A percentile compares a stretch with the other conserved stretches of the same genome.
phyloP scores from a whole-genome alignment of 1,140 invertebrate genomes.

The Planococcus citri region DNA sequence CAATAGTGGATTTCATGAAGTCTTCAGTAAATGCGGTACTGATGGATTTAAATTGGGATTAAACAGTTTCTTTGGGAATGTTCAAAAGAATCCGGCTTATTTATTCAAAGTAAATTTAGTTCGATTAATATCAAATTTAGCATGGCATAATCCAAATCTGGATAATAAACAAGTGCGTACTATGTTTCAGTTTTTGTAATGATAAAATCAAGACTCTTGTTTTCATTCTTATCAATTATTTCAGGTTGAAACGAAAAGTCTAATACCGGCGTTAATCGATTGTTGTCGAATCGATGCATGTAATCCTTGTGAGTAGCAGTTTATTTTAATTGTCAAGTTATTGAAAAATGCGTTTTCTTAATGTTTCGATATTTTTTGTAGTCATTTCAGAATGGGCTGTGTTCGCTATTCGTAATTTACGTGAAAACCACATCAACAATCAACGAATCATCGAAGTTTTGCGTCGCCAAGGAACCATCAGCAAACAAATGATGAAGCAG shows the following conservation, averaged over 20 bases:
- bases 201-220: neutral
- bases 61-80: neutral
- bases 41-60: neutral
- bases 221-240: neutral
- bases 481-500: conserved; percentile 5
- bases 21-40: neutral
- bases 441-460: neutral
- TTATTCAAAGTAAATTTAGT: conserved; percentile 12
- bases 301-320: conserved; percentile 12
- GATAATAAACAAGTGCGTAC: conserved; percentile 5
- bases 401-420: conserved; percentile 1
- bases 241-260: neutral
- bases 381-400: conserved; percentile 8
- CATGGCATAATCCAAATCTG: conserved; percentile 11
- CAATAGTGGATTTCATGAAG: neutral
- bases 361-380: neutral
- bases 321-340: neutral
- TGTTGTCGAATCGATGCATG: conserved; percentile 1
- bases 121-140: neutral
- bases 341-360: neutral
- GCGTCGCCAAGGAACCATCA: neutral
- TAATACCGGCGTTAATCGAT: conserved; percentile 2
- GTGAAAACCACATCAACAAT: conserved; percentile 6
- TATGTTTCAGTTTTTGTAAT: neutral
- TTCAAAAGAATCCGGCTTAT: conserved; percentile 8